Percentiles rank a stretch among this genome's conserved stretches.
Conservation (phyloP, 2,113 vertebrate genomes). For the Fulica atra region DNA sequence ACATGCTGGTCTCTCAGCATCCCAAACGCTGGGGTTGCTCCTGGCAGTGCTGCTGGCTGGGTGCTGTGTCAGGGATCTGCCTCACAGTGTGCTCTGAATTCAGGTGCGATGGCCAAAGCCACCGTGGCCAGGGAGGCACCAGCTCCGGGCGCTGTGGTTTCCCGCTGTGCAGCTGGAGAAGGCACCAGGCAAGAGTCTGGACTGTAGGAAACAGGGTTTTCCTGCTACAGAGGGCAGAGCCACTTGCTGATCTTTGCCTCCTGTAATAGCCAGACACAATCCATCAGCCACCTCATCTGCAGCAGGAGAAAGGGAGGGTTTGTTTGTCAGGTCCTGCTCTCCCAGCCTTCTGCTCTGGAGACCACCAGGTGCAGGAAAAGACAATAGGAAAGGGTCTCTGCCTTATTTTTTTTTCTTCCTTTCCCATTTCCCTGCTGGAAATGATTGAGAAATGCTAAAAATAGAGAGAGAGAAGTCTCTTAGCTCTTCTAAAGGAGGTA, state of each 20-base stretch:
- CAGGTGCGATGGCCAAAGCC: not conserved
- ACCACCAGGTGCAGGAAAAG: slow-evolving; percentile 8
- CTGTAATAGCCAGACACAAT: not conserved
- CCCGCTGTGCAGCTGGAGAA: fast-evolving
- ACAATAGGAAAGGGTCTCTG: not conserved
- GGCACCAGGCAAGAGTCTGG: not conserved
- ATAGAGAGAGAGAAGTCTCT: not conserved
- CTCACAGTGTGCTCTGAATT: fast-evolving
- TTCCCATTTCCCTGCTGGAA: not conserved
- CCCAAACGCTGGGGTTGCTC: no score
- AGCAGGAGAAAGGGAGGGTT: not conserved
- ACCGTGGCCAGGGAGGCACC: not conserved
- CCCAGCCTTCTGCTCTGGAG: not conserved
- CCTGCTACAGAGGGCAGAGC: not conserved
- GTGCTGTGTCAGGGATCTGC: not conserved
- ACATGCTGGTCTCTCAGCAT: no score
- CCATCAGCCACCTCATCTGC: not conserved
- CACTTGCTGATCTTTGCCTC: not conserved
- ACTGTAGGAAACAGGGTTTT: not conserved
- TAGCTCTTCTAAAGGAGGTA: not conserved
- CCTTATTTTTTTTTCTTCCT: not conserved
- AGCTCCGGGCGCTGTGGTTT: fast-evolving
- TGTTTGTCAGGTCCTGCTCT: not conserved
- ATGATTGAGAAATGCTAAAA: not conserved
- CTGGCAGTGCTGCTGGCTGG: no score